These are phyloP conservation scores for Thymelicus lineola DNA, from an alignment of 2,888 invertebrate genomes.

Conservation along the genomic window DNA sequence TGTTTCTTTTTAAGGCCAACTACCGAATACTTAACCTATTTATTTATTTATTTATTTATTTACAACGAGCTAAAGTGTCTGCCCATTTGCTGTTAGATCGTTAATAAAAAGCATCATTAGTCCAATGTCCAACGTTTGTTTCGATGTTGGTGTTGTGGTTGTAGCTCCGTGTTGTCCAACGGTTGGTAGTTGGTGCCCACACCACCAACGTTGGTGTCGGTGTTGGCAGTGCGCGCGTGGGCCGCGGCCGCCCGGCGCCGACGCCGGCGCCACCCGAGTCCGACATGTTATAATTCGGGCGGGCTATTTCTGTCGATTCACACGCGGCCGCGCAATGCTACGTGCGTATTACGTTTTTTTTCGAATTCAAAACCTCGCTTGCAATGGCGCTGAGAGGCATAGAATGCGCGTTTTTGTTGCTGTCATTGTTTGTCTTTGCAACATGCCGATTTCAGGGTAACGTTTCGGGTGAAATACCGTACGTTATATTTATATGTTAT, in stretches of 20 bases:
- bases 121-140: neutral
- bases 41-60: too few species aligned
- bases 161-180: neutral
- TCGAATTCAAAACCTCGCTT: constrained; percentile 58
- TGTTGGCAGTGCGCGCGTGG: constrained; percentile 45
- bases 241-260: constrained; percentile 73
- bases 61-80: too few species aligned
- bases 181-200: neutral
- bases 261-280: constrained; percentile 76
- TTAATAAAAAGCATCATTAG: too few species aligned
- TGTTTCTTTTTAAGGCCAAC: too few species aligned
- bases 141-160: neutral
- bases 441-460: constrained; percentile 1
- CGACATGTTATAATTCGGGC: constrained; percentile 81
- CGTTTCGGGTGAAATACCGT: neutral
- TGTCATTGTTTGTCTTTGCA: constrained; percentile 10
- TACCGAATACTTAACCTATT: too few species aligned
- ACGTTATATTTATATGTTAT: neutral
- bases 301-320: constrained; percentile 80
- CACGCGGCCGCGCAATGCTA: constrained; percentile 71
- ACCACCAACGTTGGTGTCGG: neutral
- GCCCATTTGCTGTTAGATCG: too few species aligned
- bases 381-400: constrained; percentile 26
- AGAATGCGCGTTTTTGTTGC: constrained; percentile 25
- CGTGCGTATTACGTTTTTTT: constrained; percentile 69